Base-by-base conservation (phyloP, 2,888 invertebrate genomes). In the Troilus luridus region DNA sequence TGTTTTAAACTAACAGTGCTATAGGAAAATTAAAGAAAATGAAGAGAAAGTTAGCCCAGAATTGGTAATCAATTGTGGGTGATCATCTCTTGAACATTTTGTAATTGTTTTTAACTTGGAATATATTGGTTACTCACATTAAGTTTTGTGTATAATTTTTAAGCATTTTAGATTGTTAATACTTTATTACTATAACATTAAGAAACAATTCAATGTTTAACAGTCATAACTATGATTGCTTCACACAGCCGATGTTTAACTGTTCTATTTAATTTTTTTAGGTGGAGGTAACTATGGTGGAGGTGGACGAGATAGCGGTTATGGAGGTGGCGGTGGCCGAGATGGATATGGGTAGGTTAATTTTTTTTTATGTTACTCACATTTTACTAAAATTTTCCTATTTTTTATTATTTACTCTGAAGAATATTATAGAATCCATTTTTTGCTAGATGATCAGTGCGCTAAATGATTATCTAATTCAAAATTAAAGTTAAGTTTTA, bases 251-350 rank as follows among this genome's bases (percentile, higher is more conserved):
- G 19, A 27, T 77, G 5, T 27, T 77, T 1, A 1, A 54, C 58
- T 41, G 1, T 58, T 54, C 10, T 41, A 41, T 41, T 58, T 6
- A 3, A 54, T 60, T 60, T 60, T 60, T 62, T 21, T 27, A 88
- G 88, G 88, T 2, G 90, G 90, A 88, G 90, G 90, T 41, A 89
- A 92, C 67, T 90, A 91, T 88, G 92, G 92, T 9, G 92, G 93
- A 89, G 92, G 93, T 89, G 93, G 93, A 19, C 95, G 94, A 94
- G 95, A 93, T 27, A 95, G 94, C 94, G 95, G 93, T 94, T 95
- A 93, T 95, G 95, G 94, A 94, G 95, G 91, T 94, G 95, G 93
- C 41, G 93, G 95, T 94, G 94, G 93, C 59, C 94, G 95, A 72
- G 93, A 93, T 72, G 95, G 95, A 89, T 92, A 92, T 89, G 92